Conservation (phyloP, 2,113 vertebrate species). For the Stigmatopora argus region DNA sequence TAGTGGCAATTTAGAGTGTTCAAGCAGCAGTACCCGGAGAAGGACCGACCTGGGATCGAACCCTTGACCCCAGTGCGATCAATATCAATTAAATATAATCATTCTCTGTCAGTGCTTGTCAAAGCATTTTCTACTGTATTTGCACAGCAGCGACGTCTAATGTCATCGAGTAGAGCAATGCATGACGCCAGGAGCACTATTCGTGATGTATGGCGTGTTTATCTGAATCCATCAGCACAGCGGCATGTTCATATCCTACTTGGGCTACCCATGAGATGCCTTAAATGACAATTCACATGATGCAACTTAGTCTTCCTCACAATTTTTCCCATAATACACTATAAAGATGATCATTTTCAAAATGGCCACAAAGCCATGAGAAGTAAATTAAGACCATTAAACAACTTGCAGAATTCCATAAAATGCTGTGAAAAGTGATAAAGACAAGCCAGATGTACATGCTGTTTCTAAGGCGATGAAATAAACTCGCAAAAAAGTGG, state of each 20-base stretch:
- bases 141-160: neutral
- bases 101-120: no score
- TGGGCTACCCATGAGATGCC: neutral
- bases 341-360: neutral
- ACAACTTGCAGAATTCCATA: constrained; percentile 1
- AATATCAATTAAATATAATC: no score
- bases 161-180: constrained; percentile 1
- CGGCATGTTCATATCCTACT: constrained; percentile 7
- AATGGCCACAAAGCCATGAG: constrained; percentile 1
- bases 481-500: neutral
- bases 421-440: neutral
- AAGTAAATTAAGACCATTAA: neutral
- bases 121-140: neutral
- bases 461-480: constrained; percentile 27
- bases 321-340: neutral
- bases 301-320: neutral
- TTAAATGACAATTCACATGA: neutral
- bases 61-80: no score
- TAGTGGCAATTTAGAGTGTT: no score
- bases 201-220: constrained; percentile 12
- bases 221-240: constrained; percentile 15
- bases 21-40: no score
- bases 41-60: no score
- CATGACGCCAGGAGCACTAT: constrained; percentile 2
- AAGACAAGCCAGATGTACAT: constrained; percentile 1